A percentile compares a stretch with the other conserved stretches of the same genome.
Evolutionary conservation across 2,113 vertebrate genomes (phyloP).

Genomic region (Melanerpes aurifrons): DNA sequence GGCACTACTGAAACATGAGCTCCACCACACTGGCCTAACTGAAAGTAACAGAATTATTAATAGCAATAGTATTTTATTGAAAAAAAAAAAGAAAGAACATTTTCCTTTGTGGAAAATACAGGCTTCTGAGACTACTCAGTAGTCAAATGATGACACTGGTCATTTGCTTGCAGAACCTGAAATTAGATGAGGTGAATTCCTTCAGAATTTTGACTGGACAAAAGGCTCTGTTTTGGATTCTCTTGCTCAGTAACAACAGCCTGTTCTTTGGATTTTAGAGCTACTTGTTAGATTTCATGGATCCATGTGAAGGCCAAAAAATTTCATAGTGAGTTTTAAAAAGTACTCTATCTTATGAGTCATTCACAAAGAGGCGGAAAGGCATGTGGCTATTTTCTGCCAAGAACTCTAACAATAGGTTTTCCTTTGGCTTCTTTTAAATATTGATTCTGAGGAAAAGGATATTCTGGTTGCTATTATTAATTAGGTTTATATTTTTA

Average conservation of each 20-base stretch:
- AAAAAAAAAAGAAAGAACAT: background rate
- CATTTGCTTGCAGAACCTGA: conserved; percentile 1
- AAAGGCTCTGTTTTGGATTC: background rate
- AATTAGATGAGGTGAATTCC: background rate
- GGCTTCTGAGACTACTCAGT: background rate
- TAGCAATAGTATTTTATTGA: background rate
- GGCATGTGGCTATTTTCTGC: background rate
- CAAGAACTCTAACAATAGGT: background rate
- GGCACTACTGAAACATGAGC: background rate
- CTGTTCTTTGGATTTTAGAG: background rate
- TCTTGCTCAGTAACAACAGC: background rate
- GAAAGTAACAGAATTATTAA: background rate
- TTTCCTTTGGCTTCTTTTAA: background rate
- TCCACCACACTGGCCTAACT: background rate
- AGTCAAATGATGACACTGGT: background rate
- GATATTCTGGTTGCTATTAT: background rate
- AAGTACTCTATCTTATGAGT: background rate
- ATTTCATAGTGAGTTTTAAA: background rate
- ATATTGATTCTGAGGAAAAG: background rate
- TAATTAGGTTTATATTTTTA: background rate
- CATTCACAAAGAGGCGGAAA: background rate
- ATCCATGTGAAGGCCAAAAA: background rate
- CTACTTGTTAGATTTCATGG: background rate
- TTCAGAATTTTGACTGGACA: background rate
- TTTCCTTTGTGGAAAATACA: background rate